These are phyloP conservation scores for Apteryx owenii DNA, from an alignment of 2,113 vertebrate species.

Conservation along the genomic window DNA sequence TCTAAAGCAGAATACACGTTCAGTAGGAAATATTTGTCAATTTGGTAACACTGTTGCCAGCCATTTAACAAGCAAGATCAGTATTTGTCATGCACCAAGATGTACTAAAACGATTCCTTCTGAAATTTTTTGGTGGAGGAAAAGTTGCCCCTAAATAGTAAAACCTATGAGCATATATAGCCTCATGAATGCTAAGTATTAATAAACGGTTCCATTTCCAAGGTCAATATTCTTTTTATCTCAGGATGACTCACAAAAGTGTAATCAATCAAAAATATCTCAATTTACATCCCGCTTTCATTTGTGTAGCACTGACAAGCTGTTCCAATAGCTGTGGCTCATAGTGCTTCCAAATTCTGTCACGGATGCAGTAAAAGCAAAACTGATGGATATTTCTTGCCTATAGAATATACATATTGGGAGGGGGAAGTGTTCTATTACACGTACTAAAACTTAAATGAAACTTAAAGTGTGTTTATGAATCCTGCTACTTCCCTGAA, in stretches of 20 bases:
- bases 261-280: slow-evolving; percentile 32
- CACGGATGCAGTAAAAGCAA: not conserved
- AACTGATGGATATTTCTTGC: not conserved
- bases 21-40: not conserved
- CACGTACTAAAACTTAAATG: not conserved
- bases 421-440: not conserved
- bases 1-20: not conserved
- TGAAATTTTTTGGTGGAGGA: not conserved
- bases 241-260: slow-evolving; percentile 33
- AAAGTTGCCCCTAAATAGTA: not conserved
- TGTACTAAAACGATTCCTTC: not conserved
- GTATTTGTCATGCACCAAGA: not conserved
- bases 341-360: slow-evolving; percentile 30
- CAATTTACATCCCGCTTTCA: slow-evolving; percentile 24
- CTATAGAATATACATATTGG: not conserved
- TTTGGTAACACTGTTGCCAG: not conserved
- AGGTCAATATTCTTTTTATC: slow-evolving; percentile 4
- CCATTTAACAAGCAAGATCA: not conserved
- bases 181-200: not conserved
- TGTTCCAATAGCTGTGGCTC: slow-evolving; percentile 28
- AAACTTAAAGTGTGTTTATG: not conserved
- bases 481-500: not conserved
- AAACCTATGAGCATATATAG: not conserved
- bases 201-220: not conserved
- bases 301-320: slow-evolving; percentile 39